phyloP scores from a whole-genome alignment of 2,888 invertebrate species.

The Tetranychus piercei region DNA sequence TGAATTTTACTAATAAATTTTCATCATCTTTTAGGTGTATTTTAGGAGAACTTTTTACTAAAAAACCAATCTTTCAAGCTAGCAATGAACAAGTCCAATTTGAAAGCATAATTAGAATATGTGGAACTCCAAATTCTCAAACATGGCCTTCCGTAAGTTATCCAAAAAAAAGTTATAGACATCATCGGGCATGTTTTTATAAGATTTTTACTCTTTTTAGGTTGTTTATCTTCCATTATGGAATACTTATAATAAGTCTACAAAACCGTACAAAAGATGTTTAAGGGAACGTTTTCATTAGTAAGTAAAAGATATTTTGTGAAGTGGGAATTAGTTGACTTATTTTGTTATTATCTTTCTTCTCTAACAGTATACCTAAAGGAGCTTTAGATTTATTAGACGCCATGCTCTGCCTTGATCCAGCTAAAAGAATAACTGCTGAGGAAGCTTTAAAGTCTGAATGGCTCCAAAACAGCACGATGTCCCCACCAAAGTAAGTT shows the following conservation, averaged over 20 bases:
- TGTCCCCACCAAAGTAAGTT: constrained; percentile 43
- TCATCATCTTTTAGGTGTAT: constrained; percentile 49
- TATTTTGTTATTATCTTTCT: background rate
- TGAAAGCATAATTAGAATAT: constrained; percentile 76
- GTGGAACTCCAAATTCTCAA: constrained; percentile 87
- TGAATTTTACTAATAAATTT: constrained; percentile 11
- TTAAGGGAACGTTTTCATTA: constrained; percentile 72
- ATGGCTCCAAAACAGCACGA: constrained; percentile 65
- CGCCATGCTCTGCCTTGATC: constrained; percentile 88
- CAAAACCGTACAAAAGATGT: constrained; percentile 66
- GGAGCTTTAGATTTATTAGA: constrained; percentile 76
- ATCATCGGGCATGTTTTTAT: background rate
- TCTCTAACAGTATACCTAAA: constrained; percentile 48
- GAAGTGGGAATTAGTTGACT: constrained; percentile 17
- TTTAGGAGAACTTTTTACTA: constrained; percentile 84
- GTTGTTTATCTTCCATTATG: constrained; percentile 82
- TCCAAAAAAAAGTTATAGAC: background rate
- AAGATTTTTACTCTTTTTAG: constrained; percentile 30
- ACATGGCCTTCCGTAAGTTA: constrained; percentile 49
- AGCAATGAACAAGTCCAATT: constrained; percentile 79
- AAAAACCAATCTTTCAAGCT: constrained; percentile 88
- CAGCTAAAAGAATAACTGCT: constrained; percentile 75
- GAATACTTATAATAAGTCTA: constrained; percentile 63
- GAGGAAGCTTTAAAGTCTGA: constrained; percentile 75
- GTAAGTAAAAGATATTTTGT: constrained; percentile 36